phyloP scores from a whole-genome alignment of 1,140 invertebrate genomes.

The Drosophila nikananu region DNA sequence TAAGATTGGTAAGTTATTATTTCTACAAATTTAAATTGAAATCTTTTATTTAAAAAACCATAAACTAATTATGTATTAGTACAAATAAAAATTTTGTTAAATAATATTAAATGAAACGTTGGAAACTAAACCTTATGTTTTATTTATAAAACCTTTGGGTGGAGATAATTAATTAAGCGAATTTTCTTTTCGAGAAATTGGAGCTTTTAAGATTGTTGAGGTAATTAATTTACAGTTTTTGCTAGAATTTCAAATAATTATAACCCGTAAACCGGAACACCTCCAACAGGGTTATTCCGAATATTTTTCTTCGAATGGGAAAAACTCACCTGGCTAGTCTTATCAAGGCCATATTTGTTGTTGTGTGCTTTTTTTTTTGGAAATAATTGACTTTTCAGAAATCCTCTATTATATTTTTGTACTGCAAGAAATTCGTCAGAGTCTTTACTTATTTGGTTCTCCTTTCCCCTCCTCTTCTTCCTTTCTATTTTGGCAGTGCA shows the following conservation, averaged over 20 bases:
- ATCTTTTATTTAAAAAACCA: neutral
- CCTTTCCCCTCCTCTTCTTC: slow-evolving; percentile 29
- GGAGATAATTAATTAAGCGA: neutral
- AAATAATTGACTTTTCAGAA: slow-evolving; percentile 42
- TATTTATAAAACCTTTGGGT: too few relatives aligned
- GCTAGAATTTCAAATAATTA: neutral
- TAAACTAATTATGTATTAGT: neutral
- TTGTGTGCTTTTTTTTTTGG: slow-evolving; percentile 20
- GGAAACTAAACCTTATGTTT: too few relatives aligned
- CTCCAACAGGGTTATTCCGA: neutral
- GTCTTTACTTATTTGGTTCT: slow-evolving; percentile 18
- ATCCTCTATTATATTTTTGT: slow-evolving; percentile 39
- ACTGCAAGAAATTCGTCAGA: slow-evolving; percentile 58
- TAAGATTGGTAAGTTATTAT: neutral
- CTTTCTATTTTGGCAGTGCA: slow-evolving; percentile 74
- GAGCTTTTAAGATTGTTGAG: too few relatives aligned
- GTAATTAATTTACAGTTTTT: neutral
- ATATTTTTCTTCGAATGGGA: neutral
- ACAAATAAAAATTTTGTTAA: neutral
- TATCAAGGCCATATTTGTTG: slow-evolving; percentile 74
- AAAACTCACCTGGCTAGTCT: slow-evolving; percentile 81
- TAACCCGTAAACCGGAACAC: neutral
- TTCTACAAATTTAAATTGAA: neutral
- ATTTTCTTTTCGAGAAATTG: neutral
- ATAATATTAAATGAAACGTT: neutral